phyloP scores from a whole-genome alignment of 2,113 vertebrate genomes.

The Ellobius talpinus region DNA sequence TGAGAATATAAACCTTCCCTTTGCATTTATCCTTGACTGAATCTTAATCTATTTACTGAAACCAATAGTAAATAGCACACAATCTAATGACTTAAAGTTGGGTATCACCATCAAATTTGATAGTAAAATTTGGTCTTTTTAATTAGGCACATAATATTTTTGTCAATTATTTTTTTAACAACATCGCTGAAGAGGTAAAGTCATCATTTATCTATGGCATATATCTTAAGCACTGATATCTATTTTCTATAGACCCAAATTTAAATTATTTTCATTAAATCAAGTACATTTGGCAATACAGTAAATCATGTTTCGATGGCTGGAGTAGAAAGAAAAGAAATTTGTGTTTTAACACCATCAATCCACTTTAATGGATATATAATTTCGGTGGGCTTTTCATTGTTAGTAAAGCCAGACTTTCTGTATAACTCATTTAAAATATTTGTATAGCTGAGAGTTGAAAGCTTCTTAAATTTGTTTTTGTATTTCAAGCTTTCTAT shows the following conservation, averaged over 20 bases:
- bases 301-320: conserved; percentile 54
- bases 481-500: conserved; percentile 83
- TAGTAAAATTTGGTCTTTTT: conserved; percentile 55
- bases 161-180: conserved; percentile 40
- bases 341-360: conserved; percentile 86
- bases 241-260: conserved; percentile 46
- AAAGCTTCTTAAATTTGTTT: conserved; percentile 86
- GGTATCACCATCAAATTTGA: conserved; percentile 31
- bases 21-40: background rate
- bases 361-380: conserved; percentile 84
- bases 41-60: conserved; percentile 24
- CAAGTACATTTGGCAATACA: conserved; percentile 35
- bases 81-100: conserved; percentile 58
- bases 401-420: conserved; percentile 66
- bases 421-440: conserved; percentile 80
- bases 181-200: conserved; percentile 4
- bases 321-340: conserved; percentile 82
- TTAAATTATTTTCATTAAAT: conserved; percentile 66
- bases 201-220: background rate
- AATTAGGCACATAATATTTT: conserved; percentile 26
- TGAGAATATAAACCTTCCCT: background rate
- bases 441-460: conserved; percentile 85
- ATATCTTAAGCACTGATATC: conserved; percentile 47
- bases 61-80: conserved; percentile 29
- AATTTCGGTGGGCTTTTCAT: conserved; percentile 84